Conservation (phyloP, 2,797 vertebrate species). For the Rhyacichthys aspro region DNA sequence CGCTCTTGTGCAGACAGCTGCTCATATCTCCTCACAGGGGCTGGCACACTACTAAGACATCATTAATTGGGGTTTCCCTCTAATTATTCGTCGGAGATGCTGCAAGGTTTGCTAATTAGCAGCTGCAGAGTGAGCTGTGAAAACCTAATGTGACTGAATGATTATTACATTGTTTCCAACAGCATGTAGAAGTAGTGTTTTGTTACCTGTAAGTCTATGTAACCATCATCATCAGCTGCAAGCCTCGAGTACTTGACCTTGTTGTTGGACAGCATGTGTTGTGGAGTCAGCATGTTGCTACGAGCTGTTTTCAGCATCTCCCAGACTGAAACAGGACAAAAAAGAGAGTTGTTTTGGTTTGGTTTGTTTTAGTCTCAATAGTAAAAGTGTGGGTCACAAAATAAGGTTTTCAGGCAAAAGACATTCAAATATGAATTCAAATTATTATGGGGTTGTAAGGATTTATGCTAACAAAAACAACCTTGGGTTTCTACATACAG, state of each 20-base stretch:
- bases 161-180: no score
- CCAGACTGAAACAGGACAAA: background rate
- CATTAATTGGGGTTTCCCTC: slow-evolving; percentile 18
- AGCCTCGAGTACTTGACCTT: slow-evolving; percentile 95
- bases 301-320: slow-evolving; percentile 83
- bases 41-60: slow-evolving; percentile 6
- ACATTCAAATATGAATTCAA: no score
- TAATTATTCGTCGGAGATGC: slow-evolving; percentile 5
- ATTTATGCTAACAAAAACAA: no score
- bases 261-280: slow-evolving; percentile 80
- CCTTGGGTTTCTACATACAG: no score
- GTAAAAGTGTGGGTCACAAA: no score
- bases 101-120: slow-evolving; percentile 9
- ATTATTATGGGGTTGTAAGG: no score
- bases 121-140: background rate
- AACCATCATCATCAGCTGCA: slow-evolving; percentile 91
- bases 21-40: background rate
- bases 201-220: slow-evolving; percentile 92
- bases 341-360: no score
- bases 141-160: background rate
- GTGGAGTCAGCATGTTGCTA: slow-evolving; percentile 77
- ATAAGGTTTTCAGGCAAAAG: no score
- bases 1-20: slow-evolving; percentile 7
- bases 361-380: no score
- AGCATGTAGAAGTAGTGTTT: background rate